A percentile compares a stretch with the other conserved stretches of the same genome.
These are phyloP conservation scores for Drosophila simulans DNA, from an alignment of 1,140 invertebrate genomes.

Conservation along the genomic window DNA sequence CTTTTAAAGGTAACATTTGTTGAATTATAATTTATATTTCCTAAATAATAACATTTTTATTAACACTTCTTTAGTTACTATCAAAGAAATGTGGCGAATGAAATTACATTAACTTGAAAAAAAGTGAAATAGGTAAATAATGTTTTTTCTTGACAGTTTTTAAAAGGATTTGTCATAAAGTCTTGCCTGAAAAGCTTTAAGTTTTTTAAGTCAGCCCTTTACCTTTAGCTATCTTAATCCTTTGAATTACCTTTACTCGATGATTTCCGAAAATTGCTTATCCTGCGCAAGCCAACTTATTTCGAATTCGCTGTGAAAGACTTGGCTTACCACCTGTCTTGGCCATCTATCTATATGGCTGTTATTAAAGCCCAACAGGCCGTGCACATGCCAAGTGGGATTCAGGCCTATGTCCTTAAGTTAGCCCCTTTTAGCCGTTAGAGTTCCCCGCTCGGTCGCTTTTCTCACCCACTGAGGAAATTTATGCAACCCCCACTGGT, in stretches of 20 bases:
- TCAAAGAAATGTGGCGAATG: no score
- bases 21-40: no score
- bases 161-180: no score
- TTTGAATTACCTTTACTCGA: not conserved
- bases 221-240: not conserved
- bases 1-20: no score
- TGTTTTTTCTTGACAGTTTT: no score
- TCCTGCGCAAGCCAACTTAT: not conserved
- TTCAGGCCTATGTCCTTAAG: slow-evolving; percentile 21
- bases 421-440: not conserved
- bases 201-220: no score
- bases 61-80: no score
- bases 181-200: no score
- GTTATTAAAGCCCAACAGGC: slow-evolving; percentile 58
- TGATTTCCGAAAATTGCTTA: not conserved
- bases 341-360: slow-evolving; percentile 64
- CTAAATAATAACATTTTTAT: no score
- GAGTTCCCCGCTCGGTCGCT: not conserved
- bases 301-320: not conserved
- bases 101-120: no score
- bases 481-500: slow-evolving; percentile 51
- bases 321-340: slow-evolving; percentile 59
- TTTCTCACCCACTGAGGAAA: slow-evolving; percentile 12
- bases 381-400: slow-evolving; percentile 53
- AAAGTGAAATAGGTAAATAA: no score